Base-by-base conservation (phyloP, 2,113 vertebrate genomes). In the Pipra filicauda region DNA sequence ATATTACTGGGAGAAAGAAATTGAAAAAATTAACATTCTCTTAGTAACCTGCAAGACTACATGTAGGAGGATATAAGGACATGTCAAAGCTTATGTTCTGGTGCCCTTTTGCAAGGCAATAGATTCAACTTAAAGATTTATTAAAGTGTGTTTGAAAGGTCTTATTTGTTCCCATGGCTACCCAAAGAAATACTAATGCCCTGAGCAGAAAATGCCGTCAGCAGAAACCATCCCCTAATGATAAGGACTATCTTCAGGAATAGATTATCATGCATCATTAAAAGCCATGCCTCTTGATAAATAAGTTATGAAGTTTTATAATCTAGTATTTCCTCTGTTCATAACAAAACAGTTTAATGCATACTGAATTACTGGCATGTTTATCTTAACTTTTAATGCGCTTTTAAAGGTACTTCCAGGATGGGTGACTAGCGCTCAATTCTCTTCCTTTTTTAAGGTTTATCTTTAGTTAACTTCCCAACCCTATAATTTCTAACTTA, bases 151-250 rank as follows among this genome's bases (percentile, higher is more conserved):
- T 85, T 90, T 90, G 80, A 96, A 88, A 95, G 57, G 58, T 89
- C 85, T 89, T 90, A 41, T 62, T 89, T 88, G 85, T 95, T 97
- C 93, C 95, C 73, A 93, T 89, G 75, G 62, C 70, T 96, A 95
- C 94, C 58, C 82, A 85, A 94, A 94, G 76, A 96, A 96, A 94
- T 39, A 84, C 24, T 70, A 81, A 90, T 61, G 70, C 75, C 89
- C 95, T 82, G 41, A 95, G 85, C 64, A 78, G 88, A 96, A 95
- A 91, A 91, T 76, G 71, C 49, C n/a, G 11, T 64, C 78, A 94
- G 78, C 6, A 9, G 78, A 93, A 95, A 65, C 65, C 58, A 95
- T 89, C 48, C 46, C 55, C 55, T 90, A 90, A 83, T n/a, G 69
- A 82, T 69, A 95, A 94, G 46, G 84, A 37, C 39, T 79, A 37